Conservation (phyloP, 2,888 invertebrate genomes). For the Rhagophthalmus giganteus region DNA sequence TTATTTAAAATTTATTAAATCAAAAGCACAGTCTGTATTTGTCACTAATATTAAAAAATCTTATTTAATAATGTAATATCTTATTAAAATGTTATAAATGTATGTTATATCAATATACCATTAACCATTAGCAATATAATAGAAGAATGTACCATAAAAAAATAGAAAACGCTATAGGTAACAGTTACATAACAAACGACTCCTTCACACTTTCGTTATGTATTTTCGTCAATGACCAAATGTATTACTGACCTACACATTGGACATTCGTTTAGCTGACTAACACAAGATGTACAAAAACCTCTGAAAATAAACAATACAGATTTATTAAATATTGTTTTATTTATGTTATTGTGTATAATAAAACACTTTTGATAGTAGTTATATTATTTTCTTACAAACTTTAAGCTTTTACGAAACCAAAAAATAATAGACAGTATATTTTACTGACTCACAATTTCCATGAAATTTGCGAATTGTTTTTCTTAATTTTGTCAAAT, state of each 20-base stretch:
- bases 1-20: conserved; percentile 11
- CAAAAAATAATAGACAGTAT: no score
- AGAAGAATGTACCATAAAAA: background rate
- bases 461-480: no score
- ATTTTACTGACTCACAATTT: no score
- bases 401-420: background rate
- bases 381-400: no score
- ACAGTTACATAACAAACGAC: conserved; percentile 1
- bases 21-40: conserved; percentile 17
- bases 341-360: no score
- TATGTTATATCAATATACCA: conserved; percentile 3
- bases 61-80: conserved; percentile 9
- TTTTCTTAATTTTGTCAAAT: no score
- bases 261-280: conserved; percentile 81
- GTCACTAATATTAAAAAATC: conserved; percentile 8
- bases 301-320: conserved; percentile 63
- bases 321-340: background rate
- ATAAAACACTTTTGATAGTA: no score
- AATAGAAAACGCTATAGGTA: conserved; percentile 5
- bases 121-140: conserved; percentile 5
- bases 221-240: conserved; percentile 56
- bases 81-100: conserved; percentile 7
- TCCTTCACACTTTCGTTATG: conserved; percentile 52
- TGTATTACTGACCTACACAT: conserved; percentile 77
- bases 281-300: conserved; percentile 79